phyloP scores from a whole-genome alignment of 2,113 vertebrate genomes.

The Saccopteryx bilineata region DNA sequence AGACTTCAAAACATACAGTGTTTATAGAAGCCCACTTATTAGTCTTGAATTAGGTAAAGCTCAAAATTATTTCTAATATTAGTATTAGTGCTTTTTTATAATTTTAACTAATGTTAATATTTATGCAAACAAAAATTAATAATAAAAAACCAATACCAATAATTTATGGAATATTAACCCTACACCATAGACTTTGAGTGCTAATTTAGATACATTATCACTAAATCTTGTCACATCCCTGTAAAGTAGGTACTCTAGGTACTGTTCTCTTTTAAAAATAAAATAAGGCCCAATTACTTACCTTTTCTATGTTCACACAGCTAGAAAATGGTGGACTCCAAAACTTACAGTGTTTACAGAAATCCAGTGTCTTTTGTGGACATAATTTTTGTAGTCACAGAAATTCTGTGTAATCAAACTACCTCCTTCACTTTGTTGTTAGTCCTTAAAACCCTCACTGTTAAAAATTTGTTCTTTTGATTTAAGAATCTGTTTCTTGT shows the following conservation, averaged over 20 bases:
- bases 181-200: neutral
- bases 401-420: neutral
- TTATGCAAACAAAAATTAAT: neutral
- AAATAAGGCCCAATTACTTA: neutral
- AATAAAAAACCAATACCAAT: neutral
- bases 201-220: neutral
- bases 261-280: neutral
- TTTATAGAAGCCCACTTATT: no score
- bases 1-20: no score
- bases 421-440: neutral
- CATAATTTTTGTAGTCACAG: neutral
- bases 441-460: neutral
- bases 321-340: neutral
- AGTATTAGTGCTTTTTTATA: neutral
- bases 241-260: neutral
- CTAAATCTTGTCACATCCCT: neutral
- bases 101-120: constrained; percentile 22
- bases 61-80: neutral
- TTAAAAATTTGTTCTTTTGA: neutral
- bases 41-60: neutral
- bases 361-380: neutral
- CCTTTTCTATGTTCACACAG: constrained; percentile 27
- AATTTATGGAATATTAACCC: constrained; percentile 16
- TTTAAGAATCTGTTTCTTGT: neutral
- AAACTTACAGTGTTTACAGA: neutral